These are phyloP conservation scores for Gymnodraco acuticeps DNA, from an alignment of 2,797 vertebrate genomes.

Conservation along the genomic window DNA sequence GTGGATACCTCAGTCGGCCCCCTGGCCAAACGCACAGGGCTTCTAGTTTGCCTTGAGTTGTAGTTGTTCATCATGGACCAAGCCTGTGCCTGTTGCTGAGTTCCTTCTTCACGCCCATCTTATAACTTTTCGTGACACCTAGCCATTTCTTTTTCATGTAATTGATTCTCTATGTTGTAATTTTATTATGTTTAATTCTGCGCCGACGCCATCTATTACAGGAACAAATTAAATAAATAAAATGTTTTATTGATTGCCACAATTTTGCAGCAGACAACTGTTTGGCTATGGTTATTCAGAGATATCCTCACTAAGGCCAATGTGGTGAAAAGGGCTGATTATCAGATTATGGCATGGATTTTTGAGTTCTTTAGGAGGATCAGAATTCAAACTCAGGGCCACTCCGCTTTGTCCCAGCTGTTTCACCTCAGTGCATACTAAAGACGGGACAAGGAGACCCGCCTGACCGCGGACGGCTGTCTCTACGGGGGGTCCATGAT, in stretches of 20 bases:
- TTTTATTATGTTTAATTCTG: too few relatives aligned
- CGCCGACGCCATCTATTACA: too few relatives aligned
- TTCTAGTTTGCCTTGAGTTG: conserved; percentile 13
- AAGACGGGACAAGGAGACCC: conserved; percentile 32
- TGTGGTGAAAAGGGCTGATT: not conserved
- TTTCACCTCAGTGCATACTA: conserved; percentile 46
- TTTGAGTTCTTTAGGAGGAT: not conserved
- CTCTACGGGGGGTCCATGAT: conserved; percentile 41
- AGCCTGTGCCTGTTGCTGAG: too few relatives aligned
- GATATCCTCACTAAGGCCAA: conserved; percentile 13
- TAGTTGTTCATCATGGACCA: too few relatives aligned
- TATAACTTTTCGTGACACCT: too few relatives aligned
- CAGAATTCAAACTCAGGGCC: conserved; percentile 28
- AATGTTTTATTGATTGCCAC: too few relatives aligned
- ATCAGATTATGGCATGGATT: not conserved
- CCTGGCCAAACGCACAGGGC: conserved; percentile 13
- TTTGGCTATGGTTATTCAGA: conserved; percentile 18
- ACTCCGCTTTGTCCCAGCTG: conserved; percentile 58
- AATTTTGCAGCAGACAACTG: conserved; percentile 22
- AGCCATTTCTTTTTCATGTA: too few relatives aligned
- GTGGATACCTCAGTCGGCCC: conserved; percentile 38
- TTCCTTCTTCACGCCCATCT: too few relatives aligned
- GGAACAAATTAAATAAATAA: too few relatives aligned
- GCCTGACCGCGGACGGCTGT: conserved; percentile 26
- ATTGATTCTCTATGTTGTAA: too few relatives aligned